Evolutionary conservation across 1,140 invertebrate genomes (phyloP).

Genomic region (Aradophagus sp.): DNA sequence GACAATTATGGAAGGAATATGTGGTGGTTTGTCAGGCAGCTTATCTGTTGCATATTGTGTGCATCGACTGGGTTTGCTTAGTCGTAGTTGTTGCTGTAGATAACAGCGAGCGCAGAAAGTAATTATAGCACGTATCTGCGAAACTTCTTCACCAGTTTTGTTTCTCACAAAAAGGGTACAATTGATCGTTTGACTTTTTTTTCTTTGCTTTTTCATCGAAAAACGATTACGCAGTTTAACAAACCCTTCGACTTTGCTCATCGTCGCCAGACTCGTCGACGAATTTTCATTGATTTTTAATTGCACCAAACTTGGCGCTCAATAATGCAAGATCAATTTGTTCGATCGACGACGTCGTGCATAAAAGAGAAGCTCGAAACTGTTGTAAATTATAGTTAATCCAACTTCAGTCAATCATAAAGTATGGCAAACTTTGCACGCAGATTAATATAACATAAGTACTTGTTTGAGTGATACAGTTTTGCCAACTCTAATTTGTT

Average conservation of each 20-base stretch:
- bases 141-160: slow-evolving; percentile 4
- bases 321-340: slow-evolving; percentile 13
- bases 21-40: slow-evolving; percentile 23
- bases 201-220: no score
- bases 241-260: neutral
- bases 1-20: slow-evolving; percentile 21
- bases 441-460: slow-evolving; percentile 37
- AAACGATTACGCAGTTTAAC: no score
- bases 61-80: slow-evolving; percentile 28
- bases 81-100: slow-evolving; percentile 10
- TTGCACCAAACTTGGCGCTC: neutral
- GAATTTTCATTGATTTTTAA: slow-evolving; percentile 10
- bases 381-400: slow-evolving; percentile 28
- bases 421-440: slow-evolving; percentile 13
- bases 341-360: slow-evolving; percentile 8
- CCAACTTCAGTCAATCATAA: slow-evolving; percentile 32
- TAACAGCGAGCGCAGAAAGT: slow-evolving; percentile 13
- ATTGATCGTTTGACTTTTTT: no score
- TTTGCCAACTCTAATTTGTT: slow-evolving; percentile 19
- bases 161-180: no score
- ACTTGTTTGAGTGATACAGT: slow-evolving; percentile 28
- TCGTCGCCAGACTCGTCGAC: neutral
- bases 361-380: slow-evolving; percentile 22
- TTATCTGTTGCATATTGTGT: slow-evolving; percentile 41
- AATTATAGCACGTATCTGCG: slow-evolving; percentile 10